A percentile compares a stretch with the other conserved stretches of the same genome.
phyloP scores from a whole-genome alignment of 2,113 vertebrate genomes.

The Pseudopodoces humilis region DNA sequence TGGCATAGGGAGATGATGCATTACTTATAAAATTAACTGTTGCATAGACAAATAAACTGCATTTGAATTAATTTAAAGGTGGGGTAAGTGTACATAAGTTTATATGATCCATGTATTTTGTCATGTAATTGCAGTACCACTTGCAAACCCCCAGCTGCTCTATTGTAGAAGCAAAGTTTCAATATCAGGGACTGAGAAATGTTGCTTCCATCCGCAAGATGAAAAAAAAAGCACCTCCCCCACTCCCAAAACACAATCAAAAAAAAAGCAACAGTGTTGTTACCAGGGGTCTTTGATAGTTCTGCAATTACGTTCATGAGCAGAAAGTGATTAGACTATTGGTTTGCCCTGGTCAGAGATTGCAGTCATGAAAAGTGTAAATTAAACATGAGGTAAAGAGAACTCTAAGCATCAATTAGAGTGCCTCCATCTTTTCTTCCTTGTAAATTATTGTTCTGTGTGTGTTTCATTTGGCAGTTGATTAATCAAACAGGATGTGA shows the following conservation, averaged over 20 bases:
- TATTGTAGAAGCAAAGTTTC: fast-evolving
- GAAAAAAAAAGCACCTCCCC: neutral
- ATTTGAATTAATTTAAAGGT: neutral
- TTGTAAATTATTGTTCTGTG: neutral
- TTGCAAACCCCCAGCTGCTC: neutral
- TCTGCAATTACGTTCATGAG: neutral
- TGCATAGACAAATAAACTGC: neutral
- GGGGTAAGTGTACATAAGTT: neutral
- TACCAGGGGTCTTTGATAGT: neutral
- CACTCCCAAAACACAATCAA: too few species aligned
- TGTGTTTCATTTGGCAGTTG: neutral
- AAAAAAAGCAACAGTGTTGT: neutral
- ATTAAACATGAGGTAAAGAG: neutral
- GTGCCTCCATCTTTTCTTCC: neutral
- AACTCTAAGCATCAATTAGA: neutral
- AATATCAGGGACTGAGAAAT: neutral
- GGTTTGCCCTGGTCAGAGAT: neutral
- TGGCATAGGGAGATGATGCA: neutral
- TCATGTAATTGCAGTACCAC: neutral
- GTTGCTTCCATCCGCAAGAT: neutral
- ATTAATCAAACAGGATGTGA: neutral
- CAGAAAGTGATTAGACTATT: neutral
- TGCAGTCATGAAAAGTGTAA: neutral
- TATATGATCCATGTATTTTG: neutral
- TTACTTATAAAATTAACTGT: neutral